phyloP scores from a whole-genome alignment of 2,797 vertebrate genomes.

The Valencia hispanica region DNA sequence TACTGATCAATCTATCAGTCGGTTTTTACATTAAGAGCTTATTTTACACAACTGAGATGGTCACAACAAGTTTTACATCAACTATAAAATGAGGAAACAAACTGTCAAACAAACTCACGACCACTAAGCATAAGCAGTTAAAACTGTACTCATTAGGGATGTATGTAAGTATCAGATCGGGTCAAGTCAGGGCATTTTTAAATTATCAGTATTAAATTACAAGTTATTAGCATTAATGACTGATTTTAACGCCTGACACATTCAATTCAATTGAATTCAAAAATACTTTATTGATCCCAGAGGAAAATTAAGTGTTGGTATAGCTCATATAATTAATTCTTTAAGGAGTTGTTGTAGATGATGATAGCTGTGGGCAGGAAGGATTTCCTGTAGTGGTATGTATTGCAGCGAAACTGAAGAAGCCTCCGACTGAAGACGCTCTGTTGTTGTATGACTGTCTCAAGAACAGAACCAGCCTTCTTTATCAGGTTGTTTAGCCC shows the following conservation, averaged over 20 bases:
- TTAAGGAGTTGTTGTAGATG: too few species aligned
- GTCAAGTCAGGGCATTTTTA: neutral
- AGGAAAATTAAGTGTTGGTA: too few species aligned
- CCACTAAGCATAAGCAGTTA: neutral
- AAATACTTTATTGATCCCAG: too few species aligned
- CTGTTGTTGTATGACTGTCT: too few species aligned
- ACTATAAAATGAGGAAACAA: neutral
- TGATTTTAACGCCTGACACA: neutral
- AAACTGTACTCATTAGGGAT: neutral
- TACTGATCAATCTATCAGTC: neutral
- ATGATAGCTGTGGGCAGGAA: too few species aligned
- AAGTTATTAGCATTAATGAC: neutral
- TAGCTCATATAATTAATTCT: too few species aligned
- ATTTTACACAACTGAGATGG: neutral
- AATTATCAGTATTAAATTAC: neutral
- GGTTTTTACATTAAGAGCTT: neutral
- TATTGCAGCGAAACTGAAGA: too few species aligned
- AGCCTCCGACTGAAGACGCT: too few species aligned
- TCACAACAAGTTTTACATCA: neutral
- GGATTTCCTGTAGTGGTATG: too few species aligned
- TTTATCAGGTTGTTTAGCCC: too few species aligned
- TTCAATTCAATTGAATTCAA: too few species aligned
- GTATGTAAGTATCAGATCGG: neutral
- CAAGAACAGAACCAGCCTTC: too few species aligned
- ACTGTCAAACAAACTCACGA: neutral